phyloP scores from a whole-genome alignment of 2,888 invertebrate genomes.

The Agonopterix arenella region DNA sequence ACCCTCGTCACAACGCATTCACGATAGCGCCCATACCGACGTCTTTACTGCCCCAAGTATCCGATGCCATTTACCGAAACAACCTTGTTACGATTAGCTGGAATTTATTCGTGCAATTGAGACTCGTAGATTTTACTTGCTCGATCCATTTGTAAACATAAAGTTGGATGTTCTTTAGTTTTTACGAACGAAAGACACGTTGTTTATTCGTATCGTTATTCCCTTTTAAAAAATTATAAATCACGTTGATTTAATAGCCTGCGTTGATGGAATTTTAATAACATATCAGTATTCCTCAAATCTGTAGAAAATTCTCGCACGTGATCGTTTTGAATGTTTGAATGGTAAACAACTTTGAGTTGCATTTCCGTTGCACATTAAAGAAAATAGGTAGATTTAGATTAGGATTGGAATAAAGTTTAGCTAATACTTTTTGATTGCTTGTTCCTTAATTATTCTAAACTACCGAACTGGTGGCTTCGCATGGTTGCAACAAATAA shows the following conservation, averaged over 20 bases:
- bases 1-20: conserved; percentile 37
- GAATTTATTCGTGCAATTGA: conserved; percentile 1
- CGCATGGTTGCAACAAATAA: too few relatives aligned
- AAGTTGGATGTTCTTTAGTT: background rate
- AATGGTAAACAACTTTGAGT: background rate
- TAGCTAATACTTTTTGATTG: background rate
- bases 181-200: background rate
- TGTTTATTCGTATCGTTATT: background rate
- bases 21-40: conserved; percentile 40
- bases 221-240: conserved; percentile 3
- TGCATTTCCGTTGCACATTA: background rate
- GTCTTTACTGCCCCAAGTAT: conserved; percentile 53
- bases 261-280: conserved; percentile 6
- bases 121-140: background rate
- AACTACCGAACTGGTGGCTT: background rate
- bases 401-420: background rate
- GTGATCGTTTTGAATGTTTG: conserved; percentile 1
- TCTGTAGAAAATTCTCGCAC: conserved; percentile 1
- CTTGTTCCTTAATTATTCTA: background rate
- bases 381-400: too few relatives aligned
- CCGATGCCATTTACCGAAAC: conserved; percentile 16
- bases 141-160: background rate
- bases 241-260: background rate
- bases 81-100: conserved; percentile 4
- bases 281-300: conserved; percentile 4